phyloP scores from a whole-genome alignment of 2,113 vertebrate genomes.

The Edolisoma coerulescens region DNA sequence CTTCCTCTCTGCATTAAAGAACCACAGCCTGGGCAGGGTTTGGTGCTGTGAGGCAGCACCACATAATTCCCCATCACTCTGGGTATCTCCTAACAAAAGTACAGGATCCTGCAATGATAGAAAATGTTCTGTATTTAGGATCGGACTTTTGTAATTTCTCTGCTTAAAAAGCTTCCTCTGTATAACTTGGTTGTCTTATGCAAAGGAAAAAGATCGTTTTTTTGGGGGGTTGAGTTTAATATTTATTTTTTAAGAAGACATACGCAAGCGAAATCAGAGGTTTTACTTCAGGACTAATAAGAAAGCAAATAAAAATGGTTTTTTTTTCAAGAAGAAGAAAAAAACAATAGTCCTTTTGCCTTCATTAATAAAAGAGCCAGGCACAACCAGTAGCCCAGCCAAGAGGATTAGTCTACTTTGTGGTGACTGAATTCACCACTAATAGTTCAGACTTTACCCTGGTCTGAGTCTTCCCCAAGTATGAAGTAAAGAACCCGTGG shows the following conservation, averaged over 20 bases:
- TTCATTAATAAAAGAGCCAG: background rate
- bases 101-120: background rate
- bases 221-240: rapidly evolving
- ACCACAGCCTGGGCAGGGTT: background rate
- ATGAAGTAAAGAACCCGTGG: background rate
- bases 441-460: background rate
- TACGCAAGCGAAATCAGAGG: background rate
- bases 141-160: background rate
- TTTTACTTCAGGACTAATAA: background rate
- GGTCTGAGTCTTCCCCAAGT: background rate
- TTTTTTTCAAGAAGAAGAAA: background rate
- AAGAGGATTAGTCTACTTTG: background rate
- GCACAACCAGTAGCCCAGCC: background rate
- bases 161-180: background rate
- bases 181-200: background rate
- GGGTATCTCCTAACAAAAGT: background rate
- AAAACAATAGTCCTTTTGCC: background rate
- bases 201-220: background rate
- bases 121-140: background rate
- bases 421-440: background rate
- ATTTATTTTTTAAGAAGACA: background rate
- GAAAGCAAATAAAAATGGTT: background rate
- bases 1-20: background rate
- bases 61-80: background rate
- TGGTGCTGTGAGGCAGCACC: background rate